phyloP scores from a whole-genome alignment of 2,888 invertebrate species.

The Aphidoletes aphidimyza region DNA sequence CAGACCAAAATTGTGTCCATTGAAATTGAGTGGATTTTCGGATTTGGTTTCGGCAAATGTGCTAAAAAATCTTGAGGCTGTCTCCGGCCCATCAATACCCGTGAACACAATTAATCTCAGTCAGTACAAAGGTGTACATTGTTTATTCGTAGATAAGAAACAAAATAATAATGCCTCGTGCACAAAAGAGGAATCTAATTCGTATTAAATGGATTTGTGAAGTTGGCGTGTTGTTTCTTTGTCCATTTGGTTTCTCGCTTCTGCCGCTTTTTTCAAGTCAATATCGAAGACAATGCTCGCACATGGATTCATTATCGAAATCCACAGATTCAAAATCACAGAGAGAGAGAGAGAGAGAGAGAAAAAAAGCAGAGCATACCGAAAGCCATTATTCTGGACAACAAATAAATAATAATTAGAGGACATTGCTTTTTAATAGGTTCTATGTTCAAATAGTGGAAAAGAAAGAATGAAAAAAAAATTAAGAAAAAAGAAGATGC shows the following conservation, averaged over 20 bases:
- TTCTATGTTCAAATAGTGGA: neutral
- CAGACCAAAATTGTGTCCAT: neutral
- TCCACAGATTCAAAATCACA: too few relatives aligned
- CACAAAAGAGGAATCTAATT: constrained; percentile 26
- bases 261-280: constrained; percentile 1
- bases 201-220: constrained; percentile 31
- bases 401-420: constrained; percentile 49
- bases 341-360: too few relatives aligned
- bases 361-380: constrained; percentile 14
- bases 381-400: constrained; percentile 23
- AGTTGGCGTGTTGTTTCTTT: neutral
- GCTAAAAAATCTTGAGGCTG: neutral
- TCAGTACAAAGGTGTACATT: neutral
- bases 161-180: constrained; percentile 13
- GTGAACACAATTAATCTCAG: constrained; percentile 44
- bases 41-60: constrained; percentile 14
- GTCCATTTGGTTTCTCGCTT: neutral
- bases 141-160: neutral
- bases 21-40: neutral
- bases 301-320: constrained; percentile 12
- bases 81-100: neutral
- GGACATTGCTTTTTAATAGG: constrained; percentile 5
- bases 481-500: neutral
- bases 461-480: neutral
- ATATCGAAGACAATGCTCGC: neutral